These are phyloP conservation scores for Clistopyga incitator DNA, from an alignment of 2,888 invertebrate genomes.

Conservation along the genomic window DNA sequence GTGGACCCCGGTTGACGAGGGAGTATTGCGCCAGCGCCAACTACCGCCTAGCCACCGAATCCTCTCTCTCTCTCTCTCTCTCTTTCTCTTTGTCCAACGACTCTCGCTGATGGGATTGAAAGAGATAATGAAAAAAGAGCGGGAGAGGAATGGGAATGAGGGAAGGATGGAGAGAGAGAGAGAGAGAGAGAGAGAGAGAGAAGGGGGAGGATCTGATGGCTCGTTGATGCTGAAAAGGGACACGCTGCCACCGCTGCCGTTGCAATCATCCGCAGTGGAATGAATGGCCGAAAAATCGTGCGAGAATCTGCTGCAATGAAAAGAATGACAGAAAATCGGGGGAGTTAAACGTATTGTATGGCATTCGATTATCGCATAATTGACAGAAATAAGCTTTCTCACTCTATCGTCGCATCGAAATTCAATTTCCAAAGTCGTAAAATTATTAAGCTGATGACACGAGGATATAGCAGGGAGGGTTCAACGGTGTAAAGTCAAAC, in stretches of 20 bases:
- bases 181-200: slow-evolving; percentile 45
- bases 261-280: slow-evolving; percentile 38
- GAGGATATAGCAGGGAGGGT: neutral
- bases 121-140: slow-evolving; percentile 66
- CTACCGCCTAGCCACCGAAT: slow-evolving; percentile 16
- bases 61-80: slow-evolving; percentile 2
- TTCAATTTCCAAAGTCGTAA: slow-evolving; percentile 33
- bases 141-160: slow-evolving; percentile 40
- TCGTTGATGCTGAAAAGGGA: slow-evolving; percentile 46
- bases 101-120: slow-evolving; percentile 66
- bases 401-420: neutral
- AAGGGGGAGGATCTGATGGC: slow-evolving; percentile 47
- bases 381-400: slow-evolving; percentile 13
- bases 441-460: slow-evolving; percentile 47
- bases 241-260: slow-evolving; percentile 27
- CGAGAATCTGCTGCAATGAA: slow-evolving; percentile 25
- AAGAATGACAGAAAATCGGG: slow-evolving; percentile 30
- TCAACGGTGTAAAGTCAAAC: slow-evolving; percentile 39
- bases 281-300: slow-evolving; percentile 31
- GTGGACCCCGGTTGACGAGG: slow-evolving; percentile 37
- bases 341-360: slow-evolving; percentile 8
- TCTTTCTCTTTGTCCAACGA: slow-evolving; percentile 27
- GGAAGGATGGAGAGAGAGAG: slow-evolving; percentile 43
- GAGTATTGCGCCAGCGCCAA: slow-evolving; percentile 47
- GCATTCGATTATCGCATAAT: slow-evolving; percentile 39